Evolutionary conservation across 2,888 invertebrate genomes (phyloP), one percentile per base, ranked within the genome.

Genomic region (Melinaea marsaeus): DNA sequence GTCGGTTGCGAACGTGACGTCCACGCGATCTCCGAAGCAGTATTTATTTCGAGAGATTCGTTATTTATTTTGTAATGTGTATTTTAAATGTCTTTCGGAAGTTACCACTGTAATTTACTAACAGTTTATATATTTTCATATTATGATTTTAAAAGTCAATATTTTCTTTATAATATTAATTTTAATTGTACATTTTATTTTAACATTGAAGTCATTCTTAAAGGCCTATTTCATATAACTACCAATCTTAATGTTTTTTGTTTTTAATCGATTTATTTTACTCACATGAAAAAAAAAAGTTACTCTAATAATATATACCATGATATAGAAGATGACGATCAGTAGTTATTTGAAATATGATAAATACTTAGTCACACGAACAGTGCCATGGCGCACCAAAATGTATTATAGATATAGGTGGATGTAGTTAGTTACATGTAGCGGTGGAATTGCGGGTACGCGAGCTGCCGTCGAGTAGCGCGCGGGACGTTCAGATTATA

Each of bases 311-410:
- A 32, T 33, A 32, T 42, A 33, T 42, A 2, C n/a, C 55, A 60
- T 33, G 54, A 11, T 22, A 22, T 22, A 22, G 22, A 22, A 22
- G 22, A 22, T 45, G n/a, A 32, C 32, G 60, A 51, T 48, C 32
- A 48, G 60, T 64, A 63, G 66, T 69, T 58, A 66, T 56, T 60
- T 59, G 57, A 65, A 37, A 60, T 67, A 48, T 54, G 55, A 46
- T 64, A 56, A 22, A 58, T 45, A 61, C 47, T 45, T 61, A 64
- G 61, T 73, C 72, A 73, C 72, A 70, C 69, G 73, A 64, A 60
- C 65, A 62, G 84, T 84, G 84, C 84, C 84, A 84, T 83, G 68
- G 80, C 77, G 79, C 84, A 80, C 80, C 82, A 81, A 81, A 80
- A 78, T 77, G 76, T 78, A 75, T 78, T 70, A 72, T 77, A 80